Evolutionary conservation across 2,113 vertebrate species (phyloP).

Genomic region (Anolis sagrei): DNA sequence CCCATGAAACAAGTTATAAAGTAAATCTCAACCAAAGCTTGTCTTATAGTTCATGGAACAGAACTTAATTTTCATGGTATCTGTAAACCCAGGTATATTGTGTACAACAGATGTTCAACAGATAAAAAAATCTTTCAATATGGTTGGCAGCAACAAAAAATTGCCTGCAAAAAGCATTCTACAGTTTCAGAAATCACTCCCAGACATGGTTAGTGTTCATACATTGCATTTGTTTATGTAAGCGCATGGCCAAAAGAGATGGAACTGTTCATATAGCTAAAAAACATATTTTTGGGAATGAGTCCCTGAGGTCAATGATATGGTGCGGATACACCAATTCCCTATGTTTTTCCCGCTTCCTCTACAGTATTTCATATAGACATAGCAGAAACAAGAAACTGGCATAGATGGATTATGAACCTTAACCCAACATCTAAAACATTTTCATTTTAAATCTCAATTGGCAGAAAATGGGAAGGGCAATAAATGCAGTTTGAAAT

Average conservation of each 20-base stretch:
- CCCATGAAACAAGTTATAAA: neutral
- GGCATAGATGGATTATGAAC: neutral
- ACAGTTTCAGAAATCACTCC: neutral
- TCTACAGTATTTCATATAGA: neutral
- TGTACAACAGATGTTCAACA: neutral
- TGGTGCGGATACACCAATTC: neutral
- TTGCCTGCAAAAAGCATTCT: neutral
- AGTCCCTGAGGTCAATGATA: neutral
- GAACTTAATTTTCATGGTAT: neutral
- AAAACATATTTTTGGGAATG: neutral
- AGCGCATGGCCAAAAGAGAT: neutral
- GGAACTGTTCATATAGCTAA: neutral
- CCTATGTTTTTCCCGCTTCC: neutral
- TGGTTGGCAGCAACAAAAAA: neutral
- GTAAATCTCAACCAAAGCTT: neutral
- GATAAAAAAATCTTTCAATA: neutral
- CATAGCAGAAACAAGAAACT: slow-evolving; percentile 6
- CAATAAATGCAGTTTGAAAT: slow-evolving; percentile 17
- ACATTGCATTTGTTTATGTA: neutral
- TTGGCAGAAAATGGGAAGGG: slow-evolving; percentile 17
- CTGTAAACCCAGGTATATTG: neutral
- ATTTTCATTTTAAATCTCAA: slow-evolving; percentile 10
- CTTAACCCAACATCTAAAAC: neutral
- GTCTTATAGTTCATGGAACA: neutral
- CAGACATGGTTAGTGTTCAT: neutral